Base-by-base conservation (phyloP, 2,113 vertebrate species). In the Pedetes capensis region DNA sequence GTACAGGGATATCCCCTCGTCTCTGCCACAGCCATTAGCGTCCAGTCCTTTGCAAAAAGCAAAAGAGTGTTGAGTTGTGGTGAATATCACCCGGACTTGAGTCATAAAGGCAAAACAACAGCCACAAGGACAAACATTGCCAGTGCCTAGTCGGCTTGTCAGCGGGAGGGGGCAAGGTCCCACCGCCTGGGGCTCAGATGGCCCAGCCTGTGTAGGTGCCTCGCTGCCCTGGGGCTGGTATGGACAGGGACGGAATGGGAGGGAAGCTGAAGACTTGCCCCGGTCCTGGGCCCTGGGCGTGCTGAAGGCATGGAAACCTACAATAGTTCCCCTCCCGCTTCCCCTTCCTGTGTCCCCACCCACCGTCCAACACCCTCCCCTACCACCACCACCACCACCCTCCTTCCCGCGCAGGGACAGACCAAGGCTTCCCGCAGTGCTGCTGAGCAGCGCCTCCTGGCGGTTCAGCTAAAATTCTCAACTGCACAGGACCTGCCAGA, bases 381-480 rank as follows among this genome's bases (percentile, higher is more conserved):
- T 32, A 42, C 47, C 44, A 47, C 79, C 64, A 49, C 86, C 93
- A 51, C 71, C 84, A 71, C 34, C 75, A 57, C 89, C 89, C 39
- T 68, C 90, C 95, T 95, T 93, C 93, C 87, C 81, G 94, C 71
- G 66, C 71, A 25, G 66, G 85, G 76, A 94, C 42, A 39, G 64
- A 88, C 93, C 34, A 4, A 89, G 78, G 78, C 78, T 79, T 71
- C 72, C 88, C 20, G 47, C 72, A 91, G 82, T 78, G 39, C 55
- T 44, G 44, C 95, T 20, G 49, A 92, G 72, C 81, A 93, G 97
- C 96, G 96, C 96, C 97, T 95, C 97, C 97, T 96, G 92, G 96
- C 61, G 97, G 95, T 57, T 66, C 3, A 27, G 87, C 39, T 66
- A 32, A 89, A 79, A 89, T 53, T 79, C 72, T 92, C 84, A 39